Conservation (phyloP, 2,797 vertebrate species). For the Thalassophryne amazonica region DNA sequence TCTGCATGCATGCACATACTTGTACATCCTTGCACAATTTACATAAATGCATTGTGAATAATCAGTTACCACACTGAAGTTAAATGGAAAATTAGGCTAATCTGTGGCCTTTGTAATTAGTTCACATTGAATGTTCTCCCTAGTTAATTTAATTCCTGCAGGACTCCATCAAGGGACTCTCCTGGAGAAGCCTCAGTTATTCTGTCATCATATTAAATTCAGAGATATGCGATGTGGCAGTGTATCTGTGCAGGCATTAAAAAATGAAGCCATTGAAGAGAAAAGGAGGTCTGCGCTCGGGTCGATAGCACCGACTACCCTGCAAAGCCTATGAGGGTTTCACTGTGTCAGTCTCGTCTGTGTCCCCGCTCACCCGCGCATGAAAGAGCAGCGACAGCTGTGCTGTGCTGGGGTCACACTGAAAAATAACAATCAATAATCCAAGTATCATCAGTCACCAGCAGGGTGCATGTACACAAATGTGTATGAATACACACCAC, state of each 20-base stretch:
- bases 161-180: constrained; percentile 14
- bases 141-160: constrained; percentile 25
- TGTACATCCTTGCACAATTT: neutral
- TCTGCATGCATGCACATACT: neutral
- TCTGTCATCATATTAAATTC: neutral
- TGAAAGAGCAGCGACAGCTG: constrained; percentile 28
- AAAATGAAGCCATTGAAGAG: constrained; percentile 1
- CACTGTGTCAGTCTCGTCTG: neutral
- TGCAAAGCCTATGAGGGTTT: constrained; percentile 32
- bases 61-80: constrained; percentile 19
- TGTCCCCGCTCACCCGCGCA: constrained; percentile 8
- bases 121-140: constrained; percentile 14
- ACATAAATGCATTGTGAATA: constrained; percentile 10
- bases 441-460: constrained; percentile 10
- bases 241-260: neutral
- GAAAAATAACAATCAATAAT: constrained; percentile 54
- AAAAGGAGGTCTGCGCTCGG: constrained; percentile 7
- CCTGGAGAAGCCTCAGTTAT: neutral
- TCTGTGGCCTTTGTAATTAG: constrained; percentile 31
- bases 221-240: no score
- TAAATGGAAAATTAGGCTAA: constrained; percentile 29
- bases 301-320: constrained; percentile 14
- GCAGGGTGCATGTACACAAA: neutral
- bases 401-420: constrained; percentile 23
- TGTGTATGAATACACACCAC: neutral